Conservation (phyloP, 2,113 vertebrate species). For the Aphyosemion australe region DNA sequence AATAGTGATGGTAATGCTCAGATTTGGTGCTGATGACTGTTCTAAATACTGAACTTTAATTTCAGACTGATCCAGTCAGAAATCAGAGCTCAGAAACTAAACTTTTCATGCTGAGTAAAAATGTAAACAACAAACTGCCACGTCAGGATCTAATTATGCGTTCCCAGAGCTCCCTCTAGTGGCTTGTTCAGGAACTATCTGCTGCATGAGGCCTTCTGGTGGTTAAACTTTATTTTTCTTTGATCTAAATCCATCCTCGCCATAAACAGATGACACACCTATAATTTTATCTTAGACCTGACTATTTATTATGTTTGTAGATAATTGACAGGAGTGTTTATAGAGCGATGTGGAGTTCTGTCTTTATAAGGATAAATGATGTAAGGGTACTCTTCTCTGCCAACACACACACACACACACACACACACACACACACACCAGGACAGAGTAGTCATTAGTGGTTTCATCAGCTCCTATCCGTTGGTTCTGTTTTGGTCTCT, state of each 20-base stretch:
- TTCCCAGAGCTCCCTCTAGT: slow-evolving; percentile 46
- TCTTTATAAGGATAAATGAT: slow-evolving; percentile 23
- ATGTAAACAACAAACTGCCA: slow-evolving; percentile 31
- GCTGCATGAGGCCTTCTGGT: slow-evolving; percentile 19
- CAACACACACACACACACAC: slow-evolving; percentile 10
- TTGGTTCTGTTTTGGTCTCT: not conserved
- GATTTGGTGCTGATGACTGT: too few relatives aligned
- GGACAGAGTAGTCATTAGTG: slow-evolving; percentile 13
- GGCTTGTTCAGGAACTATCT: slow-evolving; percentile 16
- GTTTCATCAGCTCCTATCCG: not conserved
- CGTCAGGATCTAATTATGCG: slow-evolving; percentile 29
- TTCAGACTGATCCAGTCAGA: too few relatives aligned
- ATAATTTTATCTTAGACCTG: not conserved
- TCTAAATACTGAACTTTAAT: too few relatives aligned
- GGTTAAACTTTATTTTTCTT: not conserved
- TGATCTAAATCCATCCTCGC: not conserved
- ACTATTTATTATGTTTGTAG: not conserved
- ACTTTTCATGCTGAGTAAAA: too few relatives aligned
- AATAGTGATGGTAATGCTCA: too few relatives aligned
- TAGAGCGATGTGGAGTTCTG: not conserved
- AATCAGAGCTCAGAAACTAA: too few relatives aligned
- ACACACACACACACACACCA: slow-evolving; percentile 6
- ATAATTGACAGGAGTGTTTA: slow-evolving; percentile 3
- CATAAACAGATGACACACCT: not conserved
- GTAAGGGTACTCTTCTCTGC: slow-evolving; percentile 20